Base-by-base conservation (phyloP, 2,888 invertebrate species). In the Scaptomyza tumidula region DNA sequence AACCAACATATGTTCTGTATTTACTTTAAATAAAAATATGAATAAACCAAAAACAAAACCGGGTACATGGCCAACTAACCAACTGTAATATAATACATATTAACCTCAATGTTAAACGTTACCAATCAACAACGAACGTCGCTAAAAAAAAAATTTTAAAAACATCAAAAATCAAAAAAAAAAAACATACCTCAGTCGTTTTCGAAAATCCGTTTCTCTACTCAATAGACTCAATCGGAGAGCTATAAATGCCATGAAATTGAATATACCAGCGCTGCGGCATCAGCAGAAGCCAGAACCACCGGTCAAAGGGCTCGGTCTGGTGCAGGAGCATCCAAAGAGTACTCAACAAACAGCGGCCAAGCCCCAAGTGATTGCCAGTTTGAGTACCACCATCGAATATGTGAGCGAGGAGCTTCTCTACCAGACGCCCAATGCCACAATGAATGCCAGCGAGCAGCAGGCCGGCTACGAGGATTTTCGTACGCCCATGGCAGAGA, bases 121-220 rank as follows among this genome's bases (percentile, higher is more conserved):
- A 62, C 52, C 69, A 46, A 62, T 54, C 70, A 46, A 57, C 65
- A 54, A 73, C 75, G 61, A 75, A 78, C 75, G 68, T 68, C 67
- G 72, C 49, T 68, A 45, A 64, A 74, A 63, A 55, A 79, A 44
- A 70, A 71, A 60, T 1, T 1, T 2, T 2, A 19, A 60, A 57
- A 52, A 33, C 57, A 29, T n/a, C 46, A 63, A 62, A 44, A 50
- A 35, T 24, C 3, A n/a, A 57, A 71, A 35, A 43, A n/a, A 57
- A 71, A 35, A 43, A 48, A 45, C 14, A 70, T 41, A 53, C 66
- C 54, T 67, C 60, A 88, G 89, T 83, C 91, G 92, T 86, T 92
- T 92, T 89, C 91, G 90, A 89, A 92, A 92, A 91, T 92, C 92
- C 89, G 89, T 91, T 89, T 92, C 92, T 90, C 91, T 92, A 89